Evolutionary conservation across 2,113 vertebrate species (phyloP), one percentile per base, ranked within the genome.

Genomic region (Baryphthengus martii): DNA sequence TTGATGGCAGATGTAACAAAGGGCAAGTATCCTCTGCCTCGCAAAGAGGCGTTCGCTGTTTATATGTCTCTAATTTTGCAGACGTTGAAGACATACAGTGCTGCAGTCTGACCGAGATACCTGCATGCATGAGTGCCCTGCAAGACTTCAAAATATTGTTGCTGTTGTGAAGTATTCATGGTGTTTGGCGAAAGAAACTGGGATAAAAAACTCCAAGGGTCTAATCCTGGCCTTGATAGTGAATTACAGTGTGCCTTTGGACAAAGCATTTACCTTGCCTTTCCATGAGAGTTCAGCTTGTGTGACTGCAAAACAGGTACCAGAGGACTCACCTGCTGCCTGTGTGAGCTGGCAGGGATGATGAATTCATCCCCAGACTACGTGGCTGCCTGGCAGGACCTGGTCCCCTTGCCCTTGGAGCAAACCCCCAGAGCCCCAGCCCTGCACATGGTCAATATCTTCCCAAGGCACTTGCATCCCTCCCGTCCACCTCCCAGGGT

Each of bases 361-460:
- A 35, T 3, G 35, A 49, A 31, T 82, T 66, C 13, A 71, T 19
- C 62, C 31, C 33, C 28, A 53, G 82, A 31, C n/a, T 44, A 8
- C 40, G 11, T 1, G 1, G 31, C 52, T 39, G 23, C 37, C 37
- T 61, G 31, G 15, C 5, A 4, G 15, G 29, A 17, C 44, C 29
- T 0, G 2, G 4, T 50, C 13, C 47, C 37, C 35, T 72, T 72
- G 42, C 37, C 74, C 37, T 58, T 52, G 66, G 70, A 77, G 70
- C 58, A 76, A 44, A 47, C 2, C n/a, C 20, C n/a, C 1, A 4
- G 31, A 14, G 44, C 40, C 28, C 33, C 28, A 44, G 26, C 14
- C 26, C 12, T 0, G 1, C 35, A 28, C 11, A 23, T 0, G 6
- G 40, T 9, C 58, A 33, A 12, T 17, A 10, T 23, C 19, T 19